Evolutionary conservation across 2,797 vertebrate genomes (phyloP), one percentile per base, ranked within the genome.

Genomic region (Poliocrania exsul): DNA sequence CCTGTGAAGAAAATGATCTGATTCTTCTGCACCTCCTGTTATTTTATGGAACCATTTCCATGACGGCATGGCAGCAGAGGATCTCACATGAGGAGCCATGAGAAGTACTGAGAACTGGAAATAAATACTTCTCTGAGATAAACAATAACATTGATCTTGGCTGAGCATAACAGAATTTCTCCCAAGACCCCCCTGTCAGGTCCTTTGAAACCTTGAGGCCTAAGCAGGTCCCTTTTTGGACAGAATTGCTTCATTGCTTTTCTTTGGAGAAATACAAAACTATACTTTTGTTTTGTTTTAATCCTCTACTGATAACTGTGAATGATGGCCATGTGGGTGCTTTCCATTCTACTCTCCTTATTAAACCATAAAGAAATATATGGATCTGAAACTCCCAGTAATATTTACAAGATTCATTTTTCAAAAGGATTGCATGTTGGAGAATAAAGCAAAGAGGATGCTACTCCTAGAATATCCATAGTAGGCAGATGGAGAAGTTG

Each of bases 91-190:
- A 95, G 57, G 38, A 96, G 64, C 88, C 66, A 73, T 87, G 88
- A 88, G 95, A 95, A 96, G 79, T 65, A 86, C 84, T 67, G 88
- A 82, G 86, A 93, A 87, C 81, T 94, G 88, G 94, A 96, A 95
- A 95, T 64, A 95, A 95, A 86, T 88, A 80, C 84, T 90, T 77
- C 82, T 92, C 61, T 72, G 94, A 85, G 78, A 96, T 95, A 96
- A 97, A 96, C 93, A 95, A 94, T 96, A 96, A 96, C 94, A 94
- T 95, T 97, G 93, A 91, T 89, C 84, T 96, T 96, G 95, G 93
- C 95, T 0, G 21, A 91, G 61, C 84, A 89, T 96, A 71, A 96
- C 70, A 82, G 42, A 91, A 61, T 91, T 88, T 91, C 81, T 92
- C 86, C 80, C 50, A 57, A 82, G 84, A 80, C 74, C 49, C 74